These are phyloP conservation scores for Cotesia congregata DNA, from an alignment of 2,888 invertebrate species.

Conservation along the genomic window DNA sequence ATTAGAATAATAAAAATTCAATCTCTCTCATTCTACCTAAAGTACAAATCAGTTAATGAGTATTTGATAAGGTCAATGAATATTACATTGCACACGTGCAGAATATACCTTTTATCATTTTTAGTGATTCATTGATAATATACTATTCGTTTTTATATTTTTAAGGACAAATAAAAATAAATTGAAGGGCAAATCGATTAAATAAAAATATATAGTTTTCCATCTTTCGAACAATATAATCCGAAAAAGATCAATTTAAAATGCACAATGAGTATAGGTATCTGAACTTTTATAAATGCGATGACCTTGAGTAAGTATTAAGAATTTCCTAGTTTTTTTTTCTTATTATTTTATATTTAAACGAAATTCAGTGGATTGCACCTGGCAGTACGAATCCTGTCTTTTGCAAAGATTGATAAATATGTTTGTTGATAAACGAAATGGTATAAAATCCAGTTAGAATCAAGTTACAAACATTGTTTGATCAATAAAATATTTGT, in stretches of 20 bases:
- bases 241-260: too few relatives aligned
- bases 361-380: background rate
- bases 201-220: too few relatives aligned
- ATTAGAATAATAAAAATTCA: background rate
- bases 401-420: background rate
- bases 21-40: slow-evolving; percentile 22
- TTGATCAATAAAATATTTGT: background rate
- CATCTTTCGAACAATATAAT: too few relatives aligned
- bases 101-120: background rate
- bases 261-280: background rate
- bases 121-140: slow-evolving; percentile 16
- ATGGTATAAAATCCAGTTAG: background rate
- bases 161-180: background rate
- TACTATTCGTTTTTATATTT: slow-evolving; percentile 2
- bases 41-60: slow-evolving; percentile 37
- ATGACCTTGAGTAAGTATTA: background rate
- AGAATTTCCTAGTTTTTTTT: background rate
- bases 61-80: slow-evolving; percentile 40
- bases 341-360: background rate
- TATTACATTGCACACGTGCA: slow-evolving; percentile 41
- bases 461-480: background rate
- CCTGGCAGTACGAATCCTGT: background rate
- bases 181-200: background rate
- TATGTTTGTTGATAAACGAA: background rate
- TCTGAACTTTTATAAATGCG: background rate